Conservation (phyloP, 2,113 vertebrate species). For the Thamnophis sirtalis region DNA sequence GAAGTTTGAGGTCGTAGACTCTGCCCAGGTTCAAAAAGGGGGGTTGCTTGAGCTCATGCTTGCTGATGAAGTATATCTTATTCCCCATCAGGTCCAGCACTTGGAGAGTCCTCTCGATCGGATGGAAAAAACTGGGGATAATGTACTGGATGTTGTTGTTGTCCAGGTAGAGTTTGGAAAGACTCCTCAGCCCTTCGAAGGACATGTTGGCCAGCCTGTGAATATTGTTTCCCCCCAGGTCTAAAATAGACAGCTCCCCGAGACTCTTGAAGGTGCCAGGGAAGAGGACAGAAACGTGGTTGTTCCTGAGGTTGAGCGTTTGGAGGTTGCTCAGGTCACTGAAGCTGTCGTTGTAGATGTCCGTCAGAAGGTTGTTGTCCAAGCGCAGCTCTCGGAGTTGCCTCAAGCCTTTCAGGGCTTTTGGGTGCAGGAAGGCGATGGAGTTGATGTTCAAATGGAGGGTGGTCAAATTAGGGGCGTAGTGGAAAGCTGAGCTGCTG, state of each 20-base stretch:
- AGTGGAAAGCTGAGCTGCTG: conserved; percentile 51
- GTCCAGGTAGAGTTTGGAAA: conserved; percentile 76
- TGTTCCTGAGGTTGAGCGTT: conserved; percentile 77
- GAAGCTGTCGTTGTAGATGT: conserved; percentile 68
- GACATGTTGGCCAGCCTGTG: conserved; percentile 52
- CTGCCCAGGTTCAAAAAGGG: conserved; percentile 63
- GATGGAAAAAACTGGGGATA: not conserved
- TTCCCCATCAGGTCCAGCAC: conserved; percentile 61
- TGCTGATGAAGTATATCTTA: conserved; percentile 50
- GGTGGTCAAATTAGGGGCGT: conserved; percentile 54
- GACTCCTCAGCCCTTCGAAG: conserved; percentile 64
- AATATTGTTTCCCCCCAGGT: conserved; percentile 80
- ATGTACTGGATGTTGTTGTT: conserved; percentile 70
- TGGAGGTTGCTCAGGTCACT: conserved; percentile 62
- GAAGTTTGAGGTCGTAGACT: conserved; percentile 62
- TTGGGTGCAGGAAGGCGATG: conserved; percentile 63
- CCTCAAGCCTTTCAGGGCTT: conserved; percentile 65
- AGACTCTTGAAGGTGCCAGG: conserved; percentile 62
- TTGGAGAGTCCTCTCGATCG: conserved; percentile 21
- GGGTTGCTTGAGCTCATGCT: conserved; percentile 19
- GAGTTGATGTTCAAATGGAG: conserved; percentile 78
- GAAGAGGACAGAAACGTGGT: conserved; percentile 78
- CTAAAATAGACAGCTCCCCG: conserved; percentile 63
- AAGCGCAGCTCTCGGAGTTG: conserved; percentile 70
- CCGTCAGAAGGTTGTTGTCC: conserved; percentile 80